Percentiles rank a stretch among this genome's conserved stretches.
These are phyloP conservation scores for Pachypanchax playfairii DNA, from an alignment of 2,113 vertebrate species.

Conservation along the genomic window DNA sequence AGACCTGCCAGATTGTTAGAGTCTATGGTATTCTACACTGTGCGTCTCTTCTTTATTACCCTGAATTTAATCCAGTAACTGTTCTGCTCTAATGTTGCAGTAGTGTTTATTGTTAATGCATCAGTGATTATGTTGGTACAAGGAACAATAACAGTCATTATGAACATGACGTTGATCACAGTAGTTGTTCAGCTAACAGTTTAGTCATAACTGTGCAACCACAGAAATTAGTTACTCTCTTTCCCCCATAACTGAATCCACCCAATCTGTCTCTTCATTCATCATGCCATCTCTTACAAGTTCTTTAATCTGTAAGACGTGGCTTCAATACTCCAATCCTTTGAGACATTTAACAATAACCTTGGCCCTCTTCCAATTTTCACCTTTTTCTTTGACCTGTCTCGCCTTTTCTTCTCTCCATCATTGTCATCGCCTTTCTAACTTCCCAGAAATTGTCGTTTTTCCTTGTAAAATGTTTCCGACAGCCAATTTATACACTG, in stretches of 20 bases:
- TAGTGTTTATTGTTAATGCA: conserved; percentile 37
- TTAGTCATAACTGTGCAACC: conserved; percentile 8
- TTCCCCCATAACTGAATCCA: conserved; percentile 32
- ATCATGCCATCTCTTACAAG: conserved; percentile 8
- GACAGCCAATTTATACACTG: conserved; percentile 74
- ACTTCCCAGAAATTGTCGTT: conserved; percentile 46
- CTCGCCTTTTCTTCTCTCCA: conserved; percentile 42
- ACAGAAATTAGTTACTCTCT: conserved; percentile 19
- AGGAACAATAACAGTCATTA: conserved; percentile 38
- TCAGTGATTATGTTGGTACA: conserved; percentile 23
- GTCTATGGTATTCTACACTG: conserved; percentile 53
- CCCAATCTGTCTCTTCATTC: conserved; percentile 48
- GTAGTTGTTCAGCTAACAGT: conserved; percentile 11
- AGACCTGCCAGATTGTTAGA: conserved; percentile 59
- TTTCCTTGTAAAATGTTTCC: conserved; percentile 58
- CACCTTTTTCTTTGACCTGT: conserved; percentile 42
- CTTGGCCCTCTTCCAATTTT: conserved; percentile 45
- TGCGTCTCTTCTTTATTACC: conserved; percentile 56
- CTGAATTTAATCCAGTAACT: conserved; percentile 47
- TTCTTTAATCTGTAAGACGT: conserved; percentile 30
- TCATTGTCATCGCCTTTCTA: conserved; percentile 53
- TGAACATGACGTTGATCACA: conserved; percentile 18
- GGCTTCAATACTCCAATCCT: conserved; percentile 18
- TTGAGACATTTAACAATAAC: conserved; percentile 54
- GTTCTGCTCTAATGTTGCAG: conserved; percentile 23